Base-by-base conservation (phyloP, 1,140 invertebrate species). In the Drosophila saltans region DNA sequence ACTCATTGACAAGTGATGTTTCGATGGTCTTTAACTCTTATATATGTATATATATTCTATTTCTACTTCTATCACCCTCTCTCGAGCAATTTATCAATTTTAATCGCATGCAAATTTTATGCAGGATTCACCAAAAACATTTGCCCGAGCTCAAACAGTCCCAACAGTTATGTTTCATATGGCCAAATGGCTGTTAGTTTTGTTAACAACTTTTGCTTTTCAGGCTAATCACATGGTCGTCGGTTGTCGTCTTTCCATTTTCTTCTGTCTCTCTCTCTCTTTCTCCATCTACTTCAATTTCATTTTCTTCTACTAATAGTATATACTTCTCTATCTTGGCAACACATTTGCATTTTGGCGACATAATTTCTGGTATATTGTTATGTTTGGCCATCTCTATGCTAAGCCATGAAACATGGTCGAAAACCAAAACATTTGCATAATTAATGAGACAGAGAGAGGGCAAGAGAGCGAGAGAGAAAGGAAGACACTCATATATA, bases 31-130 rank as follows among this genome's bases (percentile, higher is more conserved):
- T 36, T 36, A 36, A 36, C 33, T 45, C 43, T n/a, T 2, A 5
- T 26, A 21, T 45, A 41, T 55, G 72, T 61, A 30, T 30, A 30
- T 30, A 30, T 69, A 62, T 55, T 64, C 33, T 58, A 11, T 45
- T 10, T 45, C 43, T 56, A 4, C 39, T 24, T 16, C 11, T 26
- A 0, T 33, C 33, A 1, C 28, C 2, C 4, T 21, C 48, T 48
- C 10, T 26, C 11, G 4, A 65, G 56, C 72, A 68, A 81, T 84
- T 83, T 83, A 83, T 83, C 81, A 84, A 80, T 84, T 78, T 78
- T 85, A 84, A 84, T 84, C 74, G 67, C 71, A 84, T 84, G 81
- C 78, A 75, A 84, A 84, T 84, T 84, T 85, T 85, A 84, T 84
- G 74, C 81, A 84, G 78, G 69, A 69, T 70, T 65, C 69, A 63